A percentile compares a stretch with the other conserved stretches of the same genome.
phyloP scores from a whole-genome alignment of 2,113 vertebrate genomes.

The Brachypodius melanocephalos region DNA sequence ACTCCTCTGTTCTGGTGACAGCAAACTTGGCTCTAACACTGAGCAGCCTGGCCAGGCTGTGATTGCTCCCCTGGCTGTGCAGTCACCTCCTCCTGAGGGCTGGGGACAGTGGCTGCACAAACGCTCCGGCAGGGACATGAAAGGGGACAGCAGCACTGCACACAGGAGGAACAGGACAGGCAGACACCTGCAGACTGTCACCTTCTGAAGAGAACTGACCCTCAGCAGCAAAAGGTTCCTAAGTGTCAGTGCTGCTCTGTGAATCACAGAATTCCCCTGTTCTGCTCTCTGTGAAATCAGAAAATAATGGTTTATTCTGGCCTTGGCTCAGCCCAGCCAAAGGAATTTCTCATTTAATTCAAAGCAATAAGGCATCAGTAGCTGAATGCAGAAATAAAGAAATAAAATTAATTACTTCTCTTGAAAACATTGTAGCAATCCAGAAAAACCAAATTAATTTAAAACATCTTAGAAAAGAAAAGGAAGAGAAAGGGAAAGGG shows the following conservation, averaged over 20 bases:
- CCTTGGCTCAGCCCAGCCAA: neutral
- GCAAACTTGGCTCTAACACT: neutral
- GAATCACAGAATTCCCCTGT: neutral
- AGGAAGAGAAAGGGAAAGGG: neutral
- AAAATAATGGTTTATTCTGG: neutral
- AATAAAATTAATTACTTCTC: neutral
- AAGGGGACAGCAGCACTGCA: rapidly evolving
- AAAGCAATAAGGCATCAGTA: neutral
- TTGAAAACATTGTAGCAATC: neutral
- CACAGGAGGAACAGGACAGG: neutral
- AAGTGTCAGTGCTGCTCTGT: neutral
- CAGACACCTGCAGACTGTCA: neutral
- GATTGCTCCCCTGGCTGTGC: neutral
- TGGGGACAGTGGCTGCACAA: neutral
- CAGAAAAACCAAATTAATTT: neutral
- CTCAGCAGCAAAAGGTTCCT: neutral
- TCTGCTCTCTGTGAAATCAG: neutral
- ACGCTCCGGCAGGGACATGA: rapidly evolving
- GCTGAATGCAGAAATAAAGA: neutral
- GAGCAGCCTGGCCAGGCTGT: neutral
- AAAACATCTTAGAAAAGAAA: neutral
- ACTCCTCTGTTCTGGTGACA: neutral
- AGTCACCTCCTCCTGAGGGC: neutral
- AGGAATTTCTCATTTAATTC: neutral
- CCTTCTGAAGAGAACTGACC: neutral